Base-by-base conservation (phyloP, 2,888 invertebrate species). In the Sisyra terminalis region DNA sequence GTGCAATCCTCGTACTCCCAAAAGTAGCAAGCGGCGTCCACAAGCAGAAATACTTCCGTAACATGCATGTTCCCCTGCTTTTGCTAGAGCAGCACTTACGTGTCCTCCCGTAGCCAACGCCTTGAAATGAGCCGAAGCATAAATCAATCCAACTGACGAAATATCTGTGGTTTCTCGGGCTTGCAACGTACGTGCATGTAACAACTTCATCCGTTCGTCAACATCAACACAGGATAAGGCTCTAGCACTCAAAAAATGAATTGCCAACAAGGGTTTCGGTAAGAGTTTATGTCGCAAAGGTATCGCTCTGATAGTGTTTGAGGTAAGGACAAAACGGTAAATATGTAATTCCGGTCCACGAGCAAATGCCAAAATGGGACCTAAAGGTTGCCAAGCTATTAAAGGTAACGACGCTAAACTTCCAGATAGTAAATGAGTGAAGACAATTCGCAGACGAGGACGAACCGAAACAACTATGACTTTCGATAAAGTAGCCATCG, bases 61-160 rank as follows among this genome's bases (percentile, higher is more conserved):
- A 55, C 82, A 83, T 1, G 83, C 82, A 47, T 74, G 65, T 59
- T 81, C 80, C 7, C 77, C 84, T 42, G 80, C 80, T 46, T 75
- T 61, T 1, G 81, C 80, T 73, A 87, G 71, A 9, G 85, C 85
- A 59, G 75, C 71, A 56, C 78, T 79, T 46, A 83, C 97, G 57
- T 92, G 90, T 0, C 96, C 94, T 5, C 97, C 97, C 0, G 96
- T 96, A 46, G 93, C 92, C 32, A 94, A 66, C 0, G 86, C 96
- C 66, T 92, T 76, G 56, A 84, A 87, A 60, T 84, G 87, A 35
- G 88, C 85, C 29, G 87, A 86, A 36, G 84, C 81, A 55, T 89
- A 90, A 1, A 89, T 85, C 32, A 90, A 70, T 32, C 84, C 79
- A 11, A 86, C 81, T 54, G 73, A 73, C 29, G 81, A 79, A 49